These are phyloP conservation scores for Acronicta aceris DNA, from an alignment of 2,888 invertebrate species.

Conservation along the genomic window DNA sequence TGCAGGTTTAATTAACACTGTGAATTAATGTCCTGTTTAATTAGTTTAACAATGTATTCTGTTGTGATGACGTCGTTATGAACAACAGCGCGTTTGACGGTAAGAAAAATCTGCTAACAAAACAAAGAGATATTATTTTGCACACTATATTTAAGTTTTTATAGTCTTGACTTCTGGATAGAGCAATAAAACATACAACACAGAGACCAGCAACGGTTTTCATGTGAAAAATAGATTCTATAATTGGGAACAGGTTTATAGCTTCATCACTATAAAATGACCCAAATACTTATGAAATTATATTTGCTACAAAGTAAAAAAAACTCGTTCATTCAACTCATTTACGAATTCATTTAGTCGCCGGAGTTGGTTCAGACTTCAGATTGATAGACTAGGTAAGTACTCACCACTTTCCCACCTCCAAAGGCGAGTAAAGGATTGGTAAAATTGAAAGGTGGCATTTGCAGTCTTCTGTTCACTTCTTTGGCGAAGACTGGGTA, in stretches of 20 bases:
- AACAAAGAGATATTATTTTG: conserved; percentile 14
- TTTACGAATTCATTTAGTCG: too few species aligned
- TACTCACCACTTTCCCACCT: conserved; percentile 92
- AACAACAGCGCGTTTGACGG: conserved; percentile 6
- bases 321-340: too few species aligned
- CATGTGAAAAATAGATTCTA: conserved; percentile 7
- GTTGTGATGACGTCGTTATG: conserved; percentile 21
- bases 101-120: conserved; percentile 19
- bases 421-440: conserved; percentile 93
- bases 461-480: conserved; percentile 95
- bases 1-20: conserved; percentile 43
- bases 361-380: neutral
- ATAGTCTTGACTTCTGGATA: conserved; percentile 11
- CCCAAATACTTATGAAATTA: neutral
- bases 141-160: conserved; percentile 24
- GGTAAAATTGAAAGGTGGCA: conserved; percentile 95
- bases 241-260: neutral
- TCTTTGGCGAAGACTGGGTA: conserved; percentile 92
- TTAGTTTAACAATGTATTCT: conserved; percentile 39
- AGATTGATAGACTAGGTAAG: neutral
- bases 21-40: conserved; percentile 30
- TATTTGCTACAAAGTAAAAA: too few species aligned
- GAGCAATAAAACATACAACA: conserved; percentile 8
- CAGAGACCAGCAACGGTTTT: conserved; percentile 6
- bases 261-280: neutral